A percentile compares a stretch with the other conserved stretches of the same genome.
Evolutionary conservation across 2,888 invertebrate species (phyloP).

Genomic region (Scaptomyza reducta): DNA sequence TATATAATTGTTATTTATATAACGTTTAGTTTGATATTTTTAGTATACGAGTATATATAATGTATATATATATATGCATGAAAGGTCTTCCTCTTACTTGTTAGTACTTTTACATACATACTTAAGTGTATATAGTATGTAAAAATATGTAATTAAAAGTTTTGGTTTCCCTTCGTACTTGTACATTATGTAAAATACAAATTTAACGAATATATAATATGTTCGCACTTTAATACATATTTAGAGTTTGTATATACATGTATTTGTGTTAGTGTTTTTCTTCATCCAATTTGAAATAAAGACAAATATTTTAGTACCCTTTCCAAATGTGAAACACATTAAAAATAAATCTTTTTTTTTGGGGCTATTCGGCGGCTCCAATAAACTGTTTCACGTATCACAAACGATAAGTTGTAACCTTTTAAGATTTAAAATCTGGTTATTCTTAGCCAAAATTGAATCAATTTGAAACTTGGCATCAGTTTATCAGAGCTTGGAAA

Average conservation of each 20-base stretch:
- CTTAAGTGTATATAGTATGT: constrained; percentile 8
- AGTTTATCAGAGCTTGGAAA: constrained; percentile 16
- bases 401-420: neutral
- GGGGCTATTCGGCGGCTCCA: constrained; percentile 19
- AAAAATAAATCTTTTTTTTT: constrained; percentile 2
- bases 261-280: neutral
- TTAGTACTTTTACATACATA: constrained; percentile 16
- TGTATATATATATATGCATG: constrained; percentile 26
- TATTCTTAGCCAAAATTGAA: neutral
- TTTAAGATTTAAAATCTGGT: neutral
- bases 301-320: constrained; percentile 9
- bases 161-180: constrained; percentile 1
- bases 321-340: constrained; percentile 15
- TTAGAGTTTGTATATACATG: too few species aligned
- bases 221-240: too few species aligned
- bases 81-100: constrained; percentile 13
- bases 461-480: neutral
- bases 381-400: constrained; percentile 10
- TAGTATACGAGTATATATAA: constrained; percentile 42
- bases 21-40: constrained; percentile 44
- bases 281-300: neutral
- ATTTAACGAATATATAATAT: too few species aligned
- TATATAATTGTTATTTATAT: constrained; percentile 35
- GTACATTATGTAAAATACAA: constrained; percentile 33
- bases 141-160: constrained; percentile 42